A percentile compares a stretch with the other conserved stretches of the same genome.
phyloP scores from a whole-genome alignment of 2,888 invertebrate genomes.

The Noctuana brunneofusca region DNA sequence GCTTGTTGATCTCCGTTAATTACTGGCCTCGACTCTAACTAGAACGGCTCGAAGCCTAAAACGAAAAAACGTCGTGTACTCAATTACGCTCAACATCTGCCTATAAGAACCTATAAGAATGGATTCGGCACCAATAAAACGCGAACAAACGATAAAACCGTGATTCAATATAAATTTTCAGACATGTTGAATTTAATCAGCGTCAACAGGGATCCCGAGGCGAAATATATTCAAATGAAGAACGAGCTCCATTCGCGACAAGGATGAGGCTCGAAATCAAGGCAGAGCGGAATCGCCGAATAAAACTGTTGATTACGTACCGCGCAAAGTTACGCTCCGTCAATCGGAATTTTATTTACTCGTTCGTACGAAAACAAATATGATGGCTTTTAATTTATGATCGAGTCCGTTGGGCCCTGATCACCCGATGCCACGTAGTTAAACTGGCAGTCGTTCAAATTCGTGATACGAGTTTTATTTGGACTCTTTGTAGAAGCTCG shows the following conservation, averaged over 20 bases:
- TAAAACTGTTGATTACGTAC: slow-evolving; percentile 78
- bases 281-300: slow-evolving; percentile 67
- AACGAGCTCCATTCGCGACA: slow-evolving; percentile 55
- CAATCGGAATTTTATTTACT: slow-evolving; percentile 76
- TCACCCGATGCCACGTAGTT: slow-evolving; percentile 49
- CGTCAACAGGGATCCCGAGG: slow-evolving; percentile 56
- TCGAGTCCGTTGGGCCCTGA: slow-evolving; percentile 56
- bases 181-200: slow-evolving; percentile 64
- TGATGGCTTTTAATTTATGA: slow-evolving; percentile 79
- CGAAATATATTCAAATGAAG: slow-evolving; percentile 68
- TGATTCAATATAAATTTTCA: slow-evolving; percentile 47
- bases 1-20: slow-evolving; percentile 80
- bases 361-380: slow-evolving; percentile 74
- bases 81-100: slow-evolving; percentile 23
- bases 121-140: slow-evolving; percentile 32
- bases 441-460: slow-evolving; percentile 55
- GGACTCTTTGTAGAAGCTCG: slow-evolving; percentile 58
- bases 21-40: slow-evolving; percentile 71
- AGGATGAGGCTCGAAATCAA: slow-evolving; percentile 64
- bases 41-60: slow-evolving; percentile 44
- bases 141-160: slow-evolving; percentile 35
- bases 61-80: slow-evolving; percentile 16
- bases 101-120: slow-evolving; percentile 23
- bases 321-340: slow-evolving; percentile 71
- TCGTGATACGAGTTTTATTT: slow-evolving; percentile 61